Base-by-base conservation (phyloP, 2,888 invertebrate species). In the Athalia rosae region DNA sequence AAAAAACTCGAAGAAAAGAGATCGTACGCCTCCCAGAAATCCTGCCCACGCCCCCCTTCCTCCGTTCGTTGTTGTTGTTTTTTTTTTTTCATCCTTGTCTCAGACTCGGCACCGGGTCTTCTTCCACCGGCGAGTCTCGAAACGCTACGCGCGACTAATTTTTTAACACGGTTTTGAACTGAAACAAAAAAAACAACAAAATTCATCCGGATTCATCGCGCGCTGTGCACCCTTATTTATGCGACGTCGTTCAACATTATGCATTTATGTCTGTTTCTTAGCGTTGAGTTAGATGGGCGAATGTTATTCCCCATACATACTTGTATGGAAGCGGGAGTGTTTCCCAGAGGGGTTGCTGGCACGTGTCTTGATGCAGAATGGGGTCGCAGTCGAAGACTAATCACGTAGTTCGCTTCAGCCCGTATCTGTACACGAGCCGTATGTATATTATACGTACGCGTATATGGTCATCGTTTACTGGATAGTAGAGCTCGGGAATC, bases 311-410 rank as follows among this genome's bases (percentile, higher is more conserved):
- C 41, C 61, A 43, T 48, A 74, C 61, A 50, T 48, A 48, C n/a
- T n/a, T n/a, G n/a, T 48, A 28, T 45, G 59, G 15, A 11, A 43
- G 45, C 59, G 59, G 59, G 45, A 59, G 61, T 50, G 61, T 74
- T 74, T 74, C 74, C 59, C 74, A 74, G 74, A 61, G 74, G 74
- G 61, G 74, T 9, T 62, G 61, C 61, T 28, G 74, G 74, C 74
- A 74, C 74, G 61, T 74, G 74, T 74, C 74, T 74, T 74, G 11
- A 15, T 28, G 74, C 48, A 48, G 8, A 74, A 61, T 74, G 62
- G 61, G 73, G 47, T 58, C 56, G 58, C 59, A 11, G 45, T 53
- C 50, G 74, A 61, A 62, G 74, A 59, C 74, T 74, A 74, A 74
- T 74, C 74, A 74, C 74, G 62, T 50, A 15, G 28, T 53, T 50